Evolutionary conservation across 2,113 vertebrate species (phyloP).

Genomic region (Leptocoma aspasia): DNA sequence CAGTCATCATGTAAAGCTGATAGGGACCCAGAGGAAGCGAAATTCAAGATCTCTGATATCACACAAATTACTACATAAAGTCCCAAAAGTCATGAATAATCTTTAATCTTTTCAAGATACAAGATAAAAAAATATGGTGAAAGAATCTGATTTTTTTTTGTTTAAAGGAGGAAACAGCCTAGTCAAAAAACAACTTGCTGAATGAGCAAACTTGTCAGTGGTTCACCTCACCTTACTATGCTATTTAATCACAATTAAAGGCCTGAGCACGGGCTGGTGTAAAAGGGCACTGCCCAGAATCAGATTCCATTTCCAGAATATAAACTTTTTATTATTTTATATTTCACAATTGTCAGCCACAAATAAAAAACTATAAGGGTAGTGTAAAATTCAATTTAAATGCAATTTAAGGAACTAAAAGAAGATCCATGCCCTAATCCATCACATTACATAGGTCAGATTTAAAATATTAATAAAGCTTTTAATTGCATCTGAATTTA

Average conservation of each 20-base stretch:
- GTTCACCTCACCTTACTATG: rapidly evolving
- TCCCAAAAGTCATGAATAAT: background rate
- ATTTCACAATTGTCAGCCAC: background rate
- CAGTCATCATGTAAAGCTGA: background rate
- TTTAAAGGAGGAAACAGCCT: background rate
- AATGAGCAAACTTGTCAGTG: background rate
- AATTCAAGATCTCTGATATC: background rate
- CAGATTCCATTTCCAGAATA: background rate
- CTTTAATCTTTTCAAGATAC: background rate
- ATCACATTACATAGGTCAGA: background rate
- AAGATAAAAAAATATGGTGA: background rate
- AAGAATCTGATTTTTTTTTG: background rate
- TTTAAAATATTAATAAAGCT: background rate
- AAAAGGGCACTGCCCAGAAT: background rate
- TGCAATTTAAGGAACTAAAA: background rate
- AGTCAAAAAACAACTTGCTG: background rate
- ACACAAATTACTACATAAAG: background rate
- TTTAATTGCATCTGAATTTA: background rate
- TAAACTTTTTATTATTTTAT: background rate
- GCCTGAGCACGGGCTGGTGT: background rate
- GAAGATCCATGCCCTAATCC: background rate
- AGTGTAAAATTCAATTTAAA: background rate
- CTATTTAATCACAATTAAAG: background rate
- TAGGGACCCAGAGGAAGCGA: background rate
- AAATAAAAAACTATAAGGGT: background rate